Evolutionary conservation across 2,113 vertebrate species (phyloP).

Genomic region (Neomonachus schauinslandi): DNA sequence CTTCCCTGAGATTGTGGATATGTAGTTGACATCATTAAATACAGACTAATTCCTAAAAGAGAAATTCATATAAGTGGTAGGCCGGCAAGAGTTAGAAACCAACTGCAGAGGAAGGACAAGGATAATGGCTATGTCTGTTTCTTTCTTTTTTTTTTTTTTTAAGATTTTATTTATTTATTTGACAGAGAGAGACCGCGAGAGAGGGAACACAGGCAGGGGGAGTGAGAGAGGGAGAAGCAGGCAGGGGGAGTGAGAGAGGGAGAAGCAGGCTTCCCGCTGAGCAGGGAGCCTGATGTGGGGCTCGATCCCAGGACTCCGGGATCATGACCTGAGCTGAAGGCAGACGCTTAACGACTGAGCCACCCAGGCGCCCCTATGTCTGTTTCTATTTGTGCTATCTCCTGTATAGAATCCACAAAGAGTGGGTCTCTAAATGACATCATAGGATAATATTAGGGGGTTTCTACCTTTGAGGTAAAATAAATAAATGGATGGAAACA

Average conservation of each 20-base stretch:
- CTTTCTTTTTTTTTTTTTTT: neutral
- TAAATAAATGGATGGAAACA: neutral
- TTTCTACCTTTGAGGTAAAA: constrained; percentile 27
- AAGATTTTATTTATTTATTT: no score
- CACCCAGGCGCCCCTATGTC: no score
- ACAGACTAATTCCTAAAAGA: neutral
- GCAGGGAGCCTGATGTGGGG: no score
- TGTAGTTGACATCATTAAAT: neutral
- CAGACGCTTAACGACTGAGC: no score
- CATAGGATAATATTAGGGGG: neutral
- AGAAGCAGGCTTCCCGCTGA: no score
- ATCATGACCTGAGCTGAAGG: no score
- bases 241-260: no score
- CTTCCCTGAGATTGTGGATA: neutral
- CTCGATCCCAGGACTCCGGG: no score
- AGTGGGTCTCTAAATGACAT: neutral
- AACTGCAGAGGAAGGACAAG: neutral
- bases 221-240: no score
- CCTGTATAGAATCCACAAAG: neutral
- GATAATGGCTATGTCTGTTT: neutral
- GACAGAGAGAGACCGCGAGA: no score
- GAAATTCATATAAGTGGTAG: neutral
- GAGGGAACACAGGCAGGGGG: no score
- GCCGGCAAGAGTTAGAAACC: neutral
- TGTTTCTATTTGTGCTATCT: neutral